Percentiles rank a stretch among this genome's conserved stretches.
phyloP scores from a whole-genome alignment of 2,113 vertebrate species.

The Megaceryle torquata region DNA sequence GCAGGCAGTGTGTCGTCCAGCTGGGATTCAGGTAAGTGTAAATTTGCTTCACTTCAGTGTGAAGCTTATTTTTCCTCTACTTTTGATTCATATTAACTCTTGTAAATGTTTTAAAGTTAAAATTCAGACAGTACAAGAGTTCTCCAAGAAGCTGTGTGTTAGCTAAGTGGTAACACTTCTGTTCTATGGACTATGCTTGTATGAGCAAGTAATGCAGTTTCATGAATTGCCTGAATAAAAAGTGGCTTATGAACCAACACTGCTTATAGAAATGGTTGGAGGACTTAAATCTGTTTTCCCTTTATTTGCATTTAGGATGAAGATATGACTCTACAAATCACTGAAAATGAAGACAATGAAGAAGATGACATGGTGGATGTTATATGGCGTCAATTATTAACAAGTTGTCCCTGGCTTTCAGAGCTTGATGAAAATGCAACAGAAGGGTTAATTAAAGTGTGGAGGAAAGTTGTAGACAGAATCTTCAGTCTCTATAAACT shows the following conservation, averaged over 20 bases:
- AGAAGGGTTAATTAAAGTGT: slow-evolving; percentile 92
- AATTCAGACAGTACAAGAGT: background rate
- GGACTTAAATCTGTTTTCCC: background rate
- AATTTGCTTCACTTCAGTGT: background rate
- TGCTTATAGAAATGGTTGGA: background rate
- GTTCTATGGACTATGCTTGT: background rate
- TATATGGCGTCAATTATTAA: slow-evolving; percentile 91
- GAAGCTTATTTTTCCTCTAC: background rate
- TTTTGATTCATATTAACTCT: background rate
- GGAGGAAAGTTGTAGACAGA: slow-evolving; percentile 93
- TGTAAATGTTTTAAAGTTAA: background rate
- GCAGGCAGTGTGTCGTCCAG: slow-evolving; percentile 95
- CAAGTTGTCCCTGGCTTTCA: slow-evolving; percentile 90
- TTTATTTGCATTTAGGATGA: slow-evolving; percentile 83
- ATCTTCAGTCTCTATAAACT: slow-evolving; percentile 96
- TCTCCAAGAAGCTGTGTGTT: background rate
- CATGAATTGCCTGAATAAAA: background rate
- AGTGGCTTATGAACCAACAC: background rate
- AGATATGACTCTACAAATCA: slow-evolving; percentile 92
- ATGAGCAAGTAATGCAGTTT: background rate
- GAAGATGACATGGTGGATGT: slow-evolving; percentile 97
- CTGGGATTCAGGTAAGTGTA: slow-evolving; percentile 90
- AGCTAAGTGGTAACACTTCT: background rate
- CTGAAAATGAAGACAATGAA: slow-evolving; percentile 88
- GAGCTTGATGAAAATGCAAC: slow-evolving; percentile 88